Conservation (phyloP, 64 coral and sea anemone species). For the Dendronephthya gigantea region DNA sequence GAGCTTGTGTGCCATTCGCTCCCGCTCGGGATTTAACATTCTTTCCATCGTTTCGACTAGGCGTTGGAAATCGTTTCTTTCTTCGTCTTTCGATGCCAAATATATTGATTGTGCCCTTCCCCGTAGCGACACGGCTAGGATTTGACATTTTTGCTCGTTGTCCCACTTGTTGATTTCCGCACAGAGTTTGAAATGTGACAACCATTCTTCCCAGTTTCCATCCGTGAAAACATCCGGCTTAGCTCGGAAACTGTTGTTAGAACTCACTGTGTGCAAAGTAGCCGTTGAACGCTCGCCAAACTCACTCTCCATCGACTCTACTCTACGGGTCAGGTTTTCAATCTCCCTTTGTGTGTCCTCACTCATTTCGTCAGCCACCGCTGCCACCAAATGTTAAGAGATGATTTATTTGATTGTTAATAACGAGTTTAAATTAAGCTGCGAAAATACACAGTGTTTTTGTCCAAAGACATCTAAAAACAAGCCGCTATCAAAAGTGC, state of each 20-base stretch:
- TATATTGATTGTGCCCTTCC: neutral
- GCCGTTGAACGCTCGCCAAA: no score
- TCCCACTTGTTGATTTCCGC: slow-evolving; percentile 1
- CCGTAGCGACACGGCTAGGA: neutral
- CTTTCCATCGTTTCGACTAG: neutral
- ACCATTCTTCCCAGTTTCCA: neutral
- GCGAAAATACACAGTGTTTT: no score
- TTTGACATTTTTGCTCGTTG: neutral
- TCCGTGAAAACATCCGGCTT: neutral
- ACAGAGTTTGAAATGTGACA: neutral
- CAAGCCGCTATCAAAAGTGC: no score
- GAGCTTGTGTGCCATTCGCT: neutral
- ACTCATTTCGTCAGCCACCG: no score
- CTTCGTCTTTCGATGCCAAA: neutral
- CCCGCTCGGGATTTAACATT: neutral
- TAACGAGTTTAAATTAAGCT: no score
- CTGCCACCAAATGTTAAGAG: no score
- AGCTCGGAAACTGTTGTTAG: neutral
- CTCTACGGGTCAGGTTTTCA: no score
- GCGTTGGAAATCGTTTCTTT: neutral
- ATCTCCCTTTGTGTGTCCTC: no score
- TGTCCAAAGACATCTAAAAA: no score
- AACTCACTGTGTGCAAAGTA: no score
- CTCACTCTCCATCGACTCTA: no score
- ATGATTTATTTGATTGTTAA: no score